These are phyloP conservation scores for Labroides dimidiatus DNA, from an alignment of 2,797 vertebrate species.

Conservation along the genomic window DNA sequence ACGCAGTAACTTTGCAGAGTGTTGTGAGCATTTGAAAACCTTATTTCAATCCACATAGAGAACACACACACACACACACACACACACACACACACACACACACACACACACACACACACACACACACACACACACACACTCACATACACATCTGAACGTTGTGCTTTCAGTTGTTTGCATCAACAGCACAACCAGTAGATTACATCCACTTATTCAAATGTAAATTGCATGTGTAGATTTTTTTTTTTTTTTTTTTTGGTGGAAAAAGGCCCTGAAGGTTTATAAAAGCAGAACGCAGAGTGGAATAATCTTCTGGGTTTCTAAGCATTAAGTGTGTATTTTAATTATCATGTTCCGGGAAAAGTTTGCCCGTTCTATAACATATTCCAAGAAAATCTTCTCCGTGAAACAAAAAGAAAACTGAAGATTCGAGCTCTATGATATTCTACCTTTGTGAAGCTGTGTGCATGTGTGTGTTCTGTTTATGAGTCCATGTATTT, in stretches of 20 bases:
- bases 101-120: slow-evolving; percentile 7
- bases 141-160: not conserved
- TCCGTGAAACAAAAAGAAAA: slow-evolving; percentile 33
- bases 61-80: slow-evolving; percentile 3
- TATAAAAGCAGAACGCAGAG: slow-evolving; percentile 39
- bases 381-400: not conserved
- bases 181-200: slow-evolving; percentile 35
- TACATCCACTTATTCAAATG: slow-evolving; percentile 52
- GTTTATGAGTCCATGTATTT: slow-evolving; percentile 37
- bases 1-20: not conserved
- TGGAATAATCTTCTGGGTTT: slow-evolving; percentile 33
- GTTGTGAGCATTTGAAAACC: slow-evolving; percentile 6
- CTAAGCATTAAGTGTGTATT: slow-evolving; percentile 37
- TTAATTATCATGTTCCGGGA: slow-evolving; percentile 13
- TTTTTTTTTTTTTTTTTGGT: not conserved
- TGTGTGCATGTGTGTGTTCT: not conserved
- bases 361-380: slow-evolving; percentile 24
- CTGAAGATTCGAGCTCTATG: slow-evolving; percentile 17
- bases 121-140: slow-evolving; percentile 1
- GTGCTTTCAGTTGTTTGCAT: slow-evolving; percentile 19
- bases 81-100: not conserved
- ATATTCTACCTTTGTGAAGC: slow-evolving; percentile 19
- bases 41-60: slow-evolving; percentile 32
- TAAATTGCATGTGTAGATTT: slow-evolving; percentile 51
- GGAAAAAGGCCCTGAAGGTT: slow-evolving; percentile 17